phyloP scores from a whole-genome alignment of 2,888 invertebrate species.

The Pteria penguin region DNA sequence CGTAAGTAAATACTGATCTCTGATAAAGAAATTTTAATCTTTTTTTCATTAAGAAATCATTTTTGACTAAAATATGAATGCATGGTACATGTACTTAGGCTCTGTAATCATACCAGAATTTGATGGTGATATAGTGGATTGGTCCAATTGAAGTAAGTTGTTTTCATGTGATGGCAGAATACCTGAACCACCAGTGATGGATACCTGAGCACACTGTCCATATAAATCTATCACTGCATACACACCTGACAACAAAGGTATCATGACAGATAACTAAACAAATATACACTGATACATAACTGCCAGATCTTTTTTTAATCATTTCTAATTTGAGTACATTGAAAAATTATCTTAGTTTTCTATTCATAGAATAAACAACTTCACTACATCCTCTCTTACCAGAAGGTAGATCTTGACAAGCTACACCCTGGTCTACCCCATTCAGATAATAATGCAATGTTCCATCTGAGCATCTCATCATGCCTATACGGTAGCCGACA shows the following conservation, averaged over 20 bases:
- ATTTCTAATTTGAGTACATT: no score
- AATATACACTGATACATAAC: no score
- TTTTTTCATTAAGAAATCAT: neutral
- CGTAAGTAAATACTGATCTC: neutral
- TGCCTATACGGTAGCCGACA: constrained; percentile 89
- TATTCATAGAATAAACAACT: neutral
- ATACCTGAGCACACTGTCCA: constrained; percentile 96
- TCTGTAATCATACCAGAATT: constrained; percentile 62
- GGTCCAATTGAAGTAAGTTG: constrained; percentile 59
- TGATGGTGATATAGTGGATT: constrained; percentile 55
- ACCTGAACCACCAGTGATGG: constrained; percentile 83
- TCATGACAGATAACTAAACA: no score
- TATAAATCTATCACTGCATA: constrained; percentile 97
- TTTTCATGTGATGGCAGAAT: constrained; percentile 63
- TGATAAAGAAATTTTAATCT: neutral
- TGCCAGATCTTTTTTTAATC: no score
- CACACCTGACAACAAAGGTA: constrained; percentile 83
- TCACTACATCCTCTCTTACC: constrained; percentile 52
- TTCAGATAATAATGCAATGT: constrained; percentile 81
- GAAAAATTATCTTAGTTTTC: no score
- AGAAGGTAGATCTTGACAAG: constrained; percentile 73
- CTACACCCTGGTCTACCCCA: constrained; percentile 77
- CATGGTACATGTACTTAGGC: no score
- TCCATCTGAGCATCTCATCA: constrained; percentile 92
- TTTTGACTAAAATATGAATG: no score